Percentiles rank a stretch among this genome's conserved stretches.
These are phyloP conservation scores for Leptinotarsa haldemani DNA, from an alignment of 2,888 invertebrate species.

Conservation along the genomic window DNA sequence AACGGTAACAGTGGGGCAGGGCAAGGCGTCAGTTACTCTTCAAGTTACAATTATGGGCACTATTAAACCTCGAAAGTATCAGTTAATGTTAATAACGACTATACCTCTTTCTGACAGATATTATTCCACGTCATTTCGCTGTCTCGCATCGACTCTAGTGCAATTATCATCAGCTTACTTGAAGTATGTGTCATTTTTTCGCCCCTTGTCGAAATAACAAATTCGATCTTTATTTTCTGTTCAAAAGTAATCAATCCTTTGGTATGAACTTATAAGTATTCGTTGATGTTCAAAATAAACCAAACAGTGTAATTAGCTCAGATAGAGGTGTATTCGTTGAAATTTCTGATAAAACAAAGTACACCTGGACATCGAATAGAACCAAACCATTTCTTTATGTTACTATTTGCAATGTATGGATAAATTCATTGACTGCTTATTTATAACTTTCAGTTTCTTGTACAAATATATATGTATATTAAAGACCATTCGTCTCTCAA, in stretches of 20 bases:
- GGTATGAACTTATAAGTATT: too few relatives aligned
- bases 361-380: background rate
- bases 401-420: background rate
- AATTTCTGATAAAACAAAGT: background rate
- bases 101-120: background rate
- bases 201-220: too few relatives aligned
- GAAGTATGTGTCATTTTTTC: too few relatives aligned
- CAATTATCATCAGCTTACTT: too few relatives aligned
- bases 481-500: background rate
- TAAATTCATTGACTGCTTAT: conserved; percentile 7
- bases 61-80: background rate
- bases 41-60: background rate
- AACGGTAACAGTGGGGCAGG: background rate
- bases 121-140: background rate
- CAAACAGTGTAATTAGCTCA: background rate
- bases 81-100: background rate
- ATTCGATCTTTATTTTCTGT: too few relatives aligned
- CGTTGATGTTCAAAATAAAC: too few relatives aligned
- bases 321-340: background rate
- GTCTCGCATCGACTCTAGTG: background rate
- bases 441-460: background rate
- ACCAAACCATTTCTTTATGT: background rate
- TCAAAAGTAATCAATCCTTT: too few relatives aligned
- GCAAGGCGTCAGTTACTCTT: background rate
- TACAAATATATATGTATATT: background rate